These are phyloP conservation scores for Harpagifer antarcticus DNA, from an alignment of 2,797 vertebrate species.

Conservation along the genomic window DNA sequence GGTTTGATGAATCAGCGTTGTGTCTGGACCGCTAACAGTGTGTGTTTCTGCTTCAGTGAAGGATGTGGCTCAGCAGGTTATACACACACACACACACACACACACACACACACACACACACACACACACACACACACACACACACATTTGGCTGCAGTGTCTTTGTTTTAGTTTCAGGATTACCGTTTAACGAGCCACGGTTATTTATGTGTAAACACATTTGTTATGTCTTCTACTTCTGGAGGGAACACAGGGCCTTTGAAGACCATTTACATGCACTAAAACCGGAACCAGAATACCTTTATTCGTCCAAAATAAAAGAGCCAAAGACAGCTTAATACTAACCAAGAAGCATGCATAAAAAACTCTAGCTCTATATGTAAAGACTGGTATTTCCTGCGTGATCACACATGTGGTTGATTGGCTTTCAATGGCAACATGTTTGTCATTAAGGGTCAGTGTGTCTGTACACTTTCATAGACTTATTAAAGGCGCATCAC, in stretches of 20 bases:
- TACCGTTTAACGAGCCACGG: not conserved
- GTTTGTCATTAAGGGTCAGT: no score
- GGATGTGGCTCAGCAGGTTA: constrained; percentile 17
- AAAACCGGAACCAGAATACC: no score
- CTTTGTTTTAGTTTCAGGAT: constrained; percentile 10
- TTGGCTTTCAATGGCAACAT: no score
- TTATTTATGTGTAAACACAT: not conserved
- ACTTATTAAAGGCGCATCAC: no score
- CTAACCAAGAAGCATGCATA: no score
- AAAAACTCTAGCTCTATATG: no score
- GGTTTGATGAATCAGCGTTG: constrained; percentile 8
- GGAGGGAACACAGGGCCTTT: no score
- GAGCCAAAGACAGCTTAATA: no score
- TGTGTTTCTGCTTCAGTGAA: constrained; percentile 12
- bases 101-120: not conserved
- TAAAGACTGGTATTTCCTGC: no score
- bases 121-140: not conserved
- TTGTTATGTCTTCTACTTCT: not conserved
- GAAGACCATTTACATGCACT: not conserved
- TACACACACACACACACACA: not conserved
- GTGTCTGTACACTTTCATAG: no score
- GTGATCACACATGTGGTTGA: no score
- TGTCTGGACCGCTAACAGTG: not conserved
- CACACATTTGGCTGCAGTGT: not conserved
- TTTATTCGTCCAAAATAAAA: no score